phyloP scores from a whole-genome alignment of 2,888 invertebrate genomes.

The Keiferia lycopersicella region DNA sequence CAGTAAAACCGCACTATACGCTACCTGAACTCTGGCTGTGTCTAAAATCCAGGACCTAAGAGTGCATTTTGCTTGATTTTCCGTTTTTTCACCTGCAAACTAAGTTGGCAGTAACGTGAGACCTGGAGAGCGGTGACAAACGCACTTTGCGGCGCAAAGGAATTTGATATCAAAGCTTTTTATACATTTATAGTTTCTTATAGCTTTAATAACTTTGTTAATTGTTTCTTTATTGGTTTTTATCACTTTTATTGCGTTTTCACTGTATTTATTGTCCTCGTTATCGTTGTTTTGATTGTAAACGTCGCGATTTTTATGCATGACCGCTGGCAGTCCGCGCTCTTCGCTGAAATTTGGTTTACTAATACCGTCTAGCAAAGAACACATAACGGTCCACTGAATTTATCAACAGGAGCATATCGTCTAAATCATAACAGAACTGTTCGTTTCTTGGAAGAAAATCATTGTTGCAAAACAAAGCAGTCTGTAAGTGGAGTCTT shows the following conservation, averaged over 20 bases:
- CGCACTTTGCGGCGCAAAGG: slow-evolving; percentile 55
- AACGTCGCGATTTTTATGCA: background rate
- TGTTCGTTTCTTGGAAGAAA: slow-evolving; percentile 3
- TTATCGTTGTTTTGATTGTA: background rate
- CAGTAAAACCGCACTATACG: slow-evolving; percentile 37
- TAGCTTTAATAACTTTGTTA: slow-evolving; percentile 10
- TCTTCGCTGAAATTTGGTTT: slow-evolving; percentile 1
- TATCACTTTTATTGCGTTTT: background rate
- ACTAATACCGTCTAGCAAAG: background rate
- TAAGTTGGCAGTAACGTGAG: slow-evolving; percentile 55
- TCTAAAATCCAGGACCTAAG: slow-evolving; percentile 40
- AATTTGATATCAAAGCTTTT: slow-evolving; percentile 51
- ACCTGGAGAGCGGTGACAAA: slow-evolving; percentile 51
- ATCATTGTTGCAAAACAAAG: slow-evolving; percentile 8
- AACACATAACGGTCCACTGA: slow-evolving; percentile 12
- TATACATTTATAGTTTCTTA: slow-evolving; percentile 28
- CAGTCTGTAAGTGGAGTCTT: background rate
- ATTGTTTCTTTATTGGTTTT: background rate
- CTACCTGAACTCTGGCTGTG: slow-evolving; percentile 30
- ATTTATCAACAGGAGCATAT: slow-evolving; percentile 8
- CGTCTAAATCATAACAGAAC: slow-evolving; percentile 11
- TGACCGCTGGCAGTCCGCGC: background rate
- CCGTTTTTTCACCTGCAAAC: slow-evolving; percentile 42
- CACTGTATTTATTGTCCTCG: background rate
- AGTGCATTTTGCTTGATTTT: slow-evolving; percentile 40